A percentile compares a stretch with the other conserved stretches of the same genome.
These are phyloP conservation scores for Lampropteryx suffumata DNA, from an alignment of 2,888 invertebrate genomes.

Conservation along the genomic window DNA sequence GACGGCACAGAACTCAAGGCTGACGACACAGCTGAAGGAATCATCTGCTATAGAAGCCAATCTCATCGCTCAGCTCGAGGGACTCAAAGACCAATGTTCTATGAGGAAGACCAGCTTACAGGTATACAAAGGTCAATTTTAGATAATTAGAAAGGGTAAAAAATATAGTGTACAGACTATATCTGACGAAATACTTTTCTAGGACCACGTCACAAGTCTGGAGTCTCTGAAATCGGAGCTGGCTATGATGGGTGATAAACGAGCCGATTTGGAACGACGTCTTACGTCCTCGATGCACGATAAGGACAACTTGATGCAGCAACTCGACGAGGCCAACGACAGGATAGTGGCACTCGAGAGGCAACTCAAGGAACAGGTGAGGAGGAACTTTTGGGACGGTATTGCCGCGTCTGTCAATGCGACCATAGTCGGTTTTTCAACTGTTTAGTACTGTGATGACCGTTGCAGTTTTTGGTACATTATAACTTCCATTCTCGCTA, in stretches of 20 bases:
- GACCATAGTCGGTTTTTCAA: no score
- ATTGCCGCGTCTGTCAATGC: no score
- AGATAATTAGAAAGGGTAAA: neutral
- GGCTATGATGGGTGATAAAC: conserved; percentile 91
- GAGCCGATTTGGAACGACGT: conserved; percentile 92
- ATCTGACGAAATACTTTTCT: conserved; percentile 36
- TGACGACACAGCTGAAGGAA: conserved; percentile 93
- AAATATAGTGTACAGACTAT: neutral
- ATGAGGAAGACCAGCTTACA: conserved; percentile 89
- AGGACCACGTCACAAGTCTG: conserved; percentile 95
- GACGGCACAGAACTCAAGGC: conserved; percentile 93
- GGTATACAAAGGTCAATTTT: conserved; percentile 39
- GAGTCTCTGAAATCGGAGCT: conserved; percentile 95
- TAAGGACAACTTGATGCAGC: conserved; percentile 89
- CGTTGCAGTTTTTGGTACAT: no score
- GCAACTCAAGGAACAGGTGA: conserved; percentile 91
- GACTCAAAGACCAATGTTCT: conserved; percentile 92
- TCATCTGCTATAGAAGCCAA: conserved; percentile 87
- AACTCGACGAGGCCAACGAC: conserved; percentile 95
- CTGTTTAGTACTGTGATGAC: no score
- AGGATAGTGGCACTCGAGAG: conserved; percentile 93
- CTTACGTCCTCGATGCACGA: conserved; percentile 90
- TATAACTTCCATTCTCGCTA: no score
- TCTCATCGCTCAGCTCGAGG: conserved; percentile 90
- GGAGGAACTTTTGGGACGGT: neutral